These are phyloP conservation scores for Aphidius colemani DNA, from an alignment of 2,888 invertebrate species.

Conservation along the genomic window DNA sequence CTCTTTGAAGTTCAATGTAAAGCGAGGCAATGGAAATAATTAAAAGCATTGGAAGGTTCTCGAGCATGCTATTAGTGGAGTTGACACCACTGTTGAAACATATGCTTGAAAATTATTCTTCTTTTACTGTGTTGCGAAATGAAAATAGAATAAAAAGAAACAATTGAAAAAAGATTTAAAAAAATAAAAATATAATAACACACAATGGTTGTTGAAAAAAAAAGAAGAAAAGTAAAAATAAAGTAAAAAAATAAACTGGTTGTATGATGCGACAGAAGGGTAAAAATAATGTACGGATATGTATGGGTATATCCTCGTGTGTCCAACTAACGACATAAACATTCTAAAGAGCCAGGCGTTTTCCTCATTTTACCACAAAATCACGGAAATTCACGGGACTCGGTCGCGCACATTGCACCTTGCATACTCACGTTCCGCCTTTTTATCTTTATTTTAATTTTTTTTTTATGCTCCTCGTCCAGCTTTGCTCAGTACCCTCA, in stretches of 20 bases:
- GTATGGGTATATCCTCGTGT: constrained; percentile 29
- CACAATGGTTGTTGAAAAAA: constrained; percentile 23
- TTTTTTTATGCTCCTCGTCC: constrained; percentile 20
- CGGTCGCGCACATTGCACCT: constrained; percentile 26
- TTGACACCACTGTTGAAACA: constrained; percentile 40
- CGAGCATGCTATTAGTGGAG: constrained; percentile 46
- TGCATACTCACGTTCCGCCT: constrained; percentile 23
- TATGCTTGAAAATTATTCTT: constrained; percentile 33
- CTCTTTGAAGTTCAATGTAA: constrained; percentile 37
- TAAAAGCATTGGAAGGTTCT: constrained; percentile 51
- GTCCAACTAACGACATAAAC: constrained; percentile 45
- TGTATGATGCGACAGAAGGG: constrained; percentile 16
- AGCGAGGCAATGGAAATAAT: constrained; percentile 50
- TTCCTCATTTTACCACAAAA: constrained; percentile 40
- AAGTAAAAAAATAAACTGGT: neutral
- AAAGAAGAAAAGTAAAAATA: too few species aligned
- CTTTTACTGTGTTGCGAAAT: constrained; percentile 25
- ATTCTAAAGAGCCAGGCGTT: constrained; percentile 44
- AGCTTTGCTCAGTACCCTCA: constrained; percentile 7
- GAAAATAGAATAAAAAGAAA: constrained; percentile 3
- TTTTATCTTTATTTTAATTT: constrained; percentile 14
- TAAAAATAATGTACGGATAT: constrained; percentile 25
- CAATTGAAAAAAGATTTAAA: neutral
- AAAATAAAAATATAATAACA: constrained; percentile 24
- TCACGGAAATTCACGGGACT: constrained; percentile 36